A percentile compares a stretch with the other conserved stretches of the same genome.
Conservation (phyloP, 2,888 invertebrate genomes). For the Calliphora vomitoria region DNA sequence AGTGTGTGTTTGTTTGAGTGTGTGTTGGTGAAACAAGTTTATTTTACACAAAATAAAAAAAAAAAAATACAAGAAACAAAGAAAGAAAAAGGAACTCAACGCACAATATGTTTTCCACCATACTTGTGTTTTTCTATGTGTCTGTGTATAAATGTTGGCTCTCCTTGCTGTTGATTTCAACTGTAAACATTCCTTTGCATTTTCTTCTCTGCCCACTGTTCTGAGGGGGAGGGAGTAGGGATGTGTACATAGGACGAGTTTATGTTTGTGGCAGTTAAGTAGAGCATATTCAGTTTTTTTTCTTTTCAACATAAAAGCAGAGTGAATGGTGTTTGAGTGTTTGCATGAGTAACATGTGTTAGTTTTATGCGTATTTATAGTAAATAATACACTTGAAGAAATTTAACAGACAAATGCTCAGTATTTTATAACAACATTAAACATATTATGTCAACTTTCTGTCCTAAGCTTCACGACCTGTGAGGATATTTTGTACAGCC, state of each 20-base stretch:
- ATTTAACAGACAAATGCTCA: neutral
- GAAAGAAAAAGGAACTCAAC: neutral
- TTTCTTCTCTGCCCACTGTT: neutral
- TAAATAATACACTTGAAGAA: slow-evolving; percentile 10
- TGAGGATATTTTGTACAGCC: no score
- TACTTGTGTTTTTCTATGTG: neutral
- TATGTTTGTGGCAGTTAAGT: slow-evolving; percentile 47
- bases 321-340: slow-evolving; percentile 20
- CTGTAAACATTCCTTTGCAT: slow-evolving; percentile 9
- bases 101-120: slow-evolving; percentile 32
- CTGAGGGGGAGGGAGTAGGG: neutral
- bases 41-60: neutral
- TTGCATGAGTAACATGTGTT: slow-evolving; percentile 22
- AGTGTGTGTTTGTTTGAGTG: neutral
- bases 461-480: no score
- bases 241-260: neutral
- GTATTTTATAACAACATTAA: no score
- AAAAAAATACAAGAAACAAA: neutral
- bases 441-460: no score
- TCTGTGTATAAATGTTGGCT: neutral
- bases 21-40: slow-evolving; percentile 16
- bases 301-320: slow-evolving; percentile 1
- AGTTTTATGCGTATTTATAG: slow-evolving; percentile 22
- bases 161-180: neutral
- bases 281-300: slow-evolving; percentile 14